Conservation (phyloP, 2,113 vertebrate species). For the Cyanoliseus patagonus region DNA sequence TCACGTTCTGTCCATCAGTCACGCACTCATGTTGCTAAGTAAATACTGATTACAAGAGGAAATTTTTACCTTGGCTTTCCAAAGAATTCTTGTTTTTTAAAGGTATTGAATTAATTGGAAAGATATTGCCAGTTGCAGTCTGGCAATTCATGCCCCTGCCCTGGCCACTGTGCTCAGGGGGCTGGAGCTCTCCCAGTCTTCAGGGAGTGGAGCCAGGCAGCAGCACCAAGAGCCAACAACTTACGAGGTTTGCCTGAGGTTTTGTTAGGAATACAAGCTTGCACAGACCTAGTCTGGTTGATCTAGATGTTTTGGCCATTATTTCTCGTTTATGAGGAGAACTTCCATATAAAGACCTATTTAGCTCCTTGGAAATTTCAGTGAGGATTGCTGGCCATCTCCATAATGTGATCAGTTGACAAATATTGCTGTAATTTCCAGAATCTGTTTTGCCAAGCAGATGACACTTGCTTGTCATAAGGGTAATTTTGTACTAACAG, state of each 20-base stretch:
- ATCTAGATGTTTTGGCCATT: background rate
- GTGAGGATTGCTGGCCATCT: background rate
- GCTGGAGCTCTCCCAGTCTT: background rate
- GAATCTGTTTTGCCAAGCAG: background rate
- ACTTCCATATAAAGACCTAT: fast-evolving
- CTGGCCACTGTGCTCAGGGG: background rate
- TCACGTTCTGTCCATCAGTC: background rate
- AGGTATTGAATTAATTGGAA: background rate
- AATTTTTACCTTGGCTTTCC: background rate
- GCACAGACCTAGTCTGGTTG: background rate
- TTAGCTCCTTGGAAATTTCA: background rate
- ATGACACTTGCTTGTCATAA: background rate
- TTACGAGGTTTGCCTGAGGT: background rate
- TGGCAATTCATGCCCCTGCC: background rate
- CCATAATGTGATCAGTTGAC: background rate
- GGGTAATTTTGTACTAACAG: background rate
- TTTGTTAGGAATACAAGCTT: background rate
- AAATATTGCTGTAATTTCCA: background rate
- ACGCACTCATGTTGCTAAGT: background rate
- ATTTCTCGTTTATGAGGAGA: background rate
- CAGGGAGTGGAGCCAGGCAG: background rate
- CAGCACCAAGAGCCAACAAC: fast-evolving
- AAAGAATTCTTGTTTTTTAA: background rate
- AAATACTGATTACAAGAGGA: background rate
- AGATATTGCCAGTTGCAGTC: fast-evolving